Conservation (phyloP, 1,140 invertebrate species). For the Polyergus mexicanus region DNA sequence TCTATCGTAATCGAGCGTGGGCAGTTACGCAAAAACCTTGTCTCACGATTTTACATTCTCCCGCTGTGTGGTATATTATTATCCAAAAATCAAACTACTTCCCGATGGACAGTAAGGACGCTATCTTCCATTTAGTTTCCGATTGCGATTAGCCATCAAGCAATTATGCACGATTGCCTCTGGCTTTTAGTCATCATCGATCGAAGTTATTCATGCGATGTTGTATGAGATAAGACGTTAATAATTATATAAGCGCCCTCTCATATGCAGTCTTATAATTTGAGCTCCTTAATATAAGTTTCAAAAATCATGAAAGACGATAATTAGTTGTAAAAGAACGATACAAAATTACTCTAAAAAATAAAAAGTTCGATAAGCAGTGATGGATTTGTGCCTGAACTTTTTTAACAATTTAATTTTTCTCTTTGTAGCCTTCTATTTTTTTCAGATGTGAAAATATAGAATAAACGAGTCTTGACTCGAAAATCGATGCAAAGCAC, state of each 20-base stretch:
- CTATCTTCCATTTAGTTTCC: slow-evolving; percentile 9
- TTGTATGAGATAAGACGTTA: background rate
- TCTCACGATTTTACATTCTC: slow-evolving; percentile 23
- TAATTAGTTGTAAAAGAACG: background rate
- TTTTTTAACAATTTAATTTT: background rate
- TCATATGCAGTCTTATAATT: background rate
- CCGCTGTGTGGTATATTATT: slow-evolving; percentile 1
- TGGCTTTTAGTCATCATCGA: slow-evolving; percentile 41
- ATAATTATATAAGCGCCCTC: background rate
- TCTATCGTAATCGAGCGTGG: slow-evolving; percentile 29
- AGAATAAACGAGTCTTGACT: background rate
- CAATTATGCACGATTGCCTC: slow-evolving; percentile 30
- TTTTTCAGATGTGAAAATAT: background rate
- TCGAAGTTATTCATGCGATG: slow-evolving; percentile 33
- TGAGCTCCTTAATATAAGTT: background rate
- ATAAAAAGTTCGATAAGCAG: background rate
- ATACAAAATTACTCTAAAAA: too few species aligned
- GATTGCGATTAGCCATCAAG: slow-evolving; percentile 43
- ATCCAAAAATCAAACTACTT: slow-evolving; percentile 23
- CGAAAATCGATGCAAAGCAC: background rate
- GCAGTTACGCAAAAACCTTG: slow-evolving; percentile 42
- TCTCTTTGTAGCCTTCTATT: background rate
- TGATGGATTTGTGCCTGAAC: background rate
- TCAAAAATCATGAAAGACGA: background rate
- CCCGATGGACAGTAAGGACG: background rate